Evolutionary conservation across 2,888 invertebrate species (phyloP), one percentile per base, ranked within the genome.

Genomic region (Trachelus troglodyta): DNA sequence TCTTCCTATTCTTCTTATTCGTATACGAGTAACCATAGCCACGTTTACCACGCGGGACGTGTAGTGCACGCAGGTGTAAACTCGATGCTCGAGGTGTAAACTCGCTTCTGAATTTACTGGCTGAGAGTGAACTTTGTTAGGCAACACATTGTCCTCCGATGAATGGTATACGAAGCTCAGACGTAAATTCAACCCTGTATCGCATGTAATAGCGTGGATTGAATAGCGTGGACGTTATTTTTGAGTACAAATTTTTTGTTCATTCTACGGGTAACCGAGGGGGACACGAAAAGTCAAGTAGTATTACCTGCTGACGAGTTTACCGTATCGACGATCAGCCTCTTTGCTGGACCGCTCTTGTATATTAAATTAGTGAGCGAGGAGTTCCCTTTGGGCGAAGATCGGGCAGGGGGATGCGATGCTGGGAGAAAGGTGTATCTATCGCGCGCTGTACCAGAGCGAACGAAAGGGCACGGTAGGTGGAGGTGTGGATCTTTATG

Each of bases 281-380:
- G 56, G 9, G 56, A 56, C 56, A 56, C 56, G 23, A 56, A 9
- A 23, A 56, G 56, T 56, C 23, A 56, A 56, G 56, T 23, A 56
- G 56, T 56, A 56, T 56, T 23, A 23, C 56, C 56, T 56, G 56
- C 56, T 56, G 56, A 56, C 56, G 56, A 56, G 37, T 34, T 71
- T 31, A 23, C 56, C 9, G 56, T 56, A 23, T 56, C 75, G 73
- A 79, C 78, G 77, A 69, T 75, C 74, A 69, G 73, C 79, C 76
- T 83, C 77, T 81, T 79, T 83, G 80, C 80, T 75, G 80, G 79
- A 77, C 77, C 79, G 81, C 78, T 76, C 78, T 80, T 81, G 82
- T 85, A 82, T 84, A 84, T 84, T 81, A 85, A 85, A 85, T 85
- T 86, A 85, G 83, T 85, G 84, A 82, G 81, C 75, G 79, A 80